Percentiles rank a stretch among this genome's conserved stretches.
Conservation (phyloP, 2,888 invertebrate genomes). For the Oconnorella tubifera region DNA sequence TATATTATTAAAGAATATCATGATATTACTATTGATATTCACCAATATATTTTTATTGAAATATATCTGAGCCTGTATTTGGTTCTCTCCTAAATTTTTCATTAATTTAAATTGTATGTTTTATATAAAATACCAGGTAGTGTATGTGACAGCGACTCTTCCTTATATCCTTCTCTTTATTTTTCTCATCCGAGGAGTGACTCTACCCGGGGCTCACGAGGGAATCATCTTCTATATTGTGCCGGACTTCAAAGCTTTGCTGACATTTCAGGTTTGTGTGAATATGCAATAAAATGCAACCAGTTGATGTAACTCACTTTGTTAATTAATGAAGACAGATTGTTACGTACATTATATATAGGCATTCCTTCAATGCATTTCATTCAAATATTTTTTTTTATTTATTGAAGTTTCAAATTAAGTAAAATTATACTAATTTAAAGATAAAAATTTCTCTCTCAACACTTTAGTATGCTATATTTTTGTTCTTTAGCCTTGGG, state of each 20-base stretch:
- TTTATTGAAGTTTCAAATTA: conserved; percentile 12
- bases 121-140: conserved; percentile 28
- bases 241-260: conserved; percentile 32
- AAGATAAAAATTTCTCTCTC: no score
- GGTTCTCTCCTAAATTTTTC: no score
- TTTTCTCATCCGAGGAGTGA: conserved; percentile 45
- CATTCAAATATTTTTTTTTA: conserved; percentile 8
- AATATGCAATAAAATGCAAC: no score
- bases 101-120: neutral
- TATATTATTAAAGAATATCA: no score
- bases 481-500: conserved; percentile 39
- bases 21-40: no score
- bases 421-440: no score
- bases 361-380: neutral
- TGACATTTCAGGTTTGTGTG: conserved; percentile 29
- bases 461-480: neutral
- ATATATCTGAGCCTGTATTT: no score
- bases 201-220: conserved; percentile 45
- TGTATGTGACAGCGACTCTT: conserved; percentile 35
- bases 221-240: conserved; percentile 43
- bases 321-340: no score
- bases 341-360: no score
- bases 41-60: no score
- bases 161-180: conserved; percentile 40
- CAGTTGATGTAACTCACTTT: no score